These are phyloP conservation scores for Steatornis caripensis DNA, from an alignment of 2,113 vertebrate genomes.

Conservation along the genomic window DNA sequence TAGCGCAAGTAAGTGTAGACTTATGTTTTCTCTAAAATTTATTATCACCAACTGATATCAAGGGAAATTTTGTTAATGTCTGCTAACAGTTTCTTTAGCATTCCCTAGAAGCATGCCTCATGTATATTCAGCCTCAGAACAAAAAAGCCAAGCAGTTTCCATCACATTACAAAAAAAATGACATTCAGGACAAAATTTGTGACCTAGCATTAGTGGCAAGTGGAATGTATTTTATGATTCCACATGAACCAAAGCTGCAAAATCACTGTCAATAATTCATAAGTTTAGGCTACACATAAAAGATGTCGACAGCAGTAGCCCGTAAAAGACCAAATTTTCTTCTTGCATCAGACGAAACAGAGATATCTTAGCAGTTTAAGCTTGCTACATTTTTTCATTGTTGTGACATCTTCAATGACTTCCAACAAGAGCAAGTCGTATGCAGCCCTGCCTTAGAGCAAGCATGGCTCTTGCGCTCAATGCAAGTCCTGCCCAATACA, in stretches of 20 bases:
- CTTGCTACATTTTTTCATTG: background rate
- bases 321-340: background rate
- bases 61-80: background rate
- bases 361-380: background rate
- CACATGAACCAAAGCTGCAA: background rate
- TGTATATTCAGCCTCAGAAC: background rate
- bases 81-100: background rate
- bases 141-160: slow-evolving; percentile 11
- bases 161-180: background rate
- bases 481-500: fast-evolving
- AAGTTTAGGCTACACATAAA: background rate
- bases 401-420: background rate
- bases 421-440: background rate
- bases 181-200: background rate
- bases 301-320: background rate
- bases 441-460: background rate
- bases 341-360: background rate
- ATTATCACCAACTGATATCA: background rate
- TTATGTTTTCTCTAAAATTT: background rate
- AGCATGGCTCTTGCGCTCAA: background rate
- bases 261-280: background rate
- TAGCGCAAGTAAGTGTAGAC: background rate
- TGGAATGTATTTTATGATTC: background rate
- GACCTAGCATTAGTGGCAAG: background rate
- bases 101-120: background rate